phyloP scores from a whole-genome alignment of 2,113 vertebrate genomes.

The Tor tambroides region DNA sequence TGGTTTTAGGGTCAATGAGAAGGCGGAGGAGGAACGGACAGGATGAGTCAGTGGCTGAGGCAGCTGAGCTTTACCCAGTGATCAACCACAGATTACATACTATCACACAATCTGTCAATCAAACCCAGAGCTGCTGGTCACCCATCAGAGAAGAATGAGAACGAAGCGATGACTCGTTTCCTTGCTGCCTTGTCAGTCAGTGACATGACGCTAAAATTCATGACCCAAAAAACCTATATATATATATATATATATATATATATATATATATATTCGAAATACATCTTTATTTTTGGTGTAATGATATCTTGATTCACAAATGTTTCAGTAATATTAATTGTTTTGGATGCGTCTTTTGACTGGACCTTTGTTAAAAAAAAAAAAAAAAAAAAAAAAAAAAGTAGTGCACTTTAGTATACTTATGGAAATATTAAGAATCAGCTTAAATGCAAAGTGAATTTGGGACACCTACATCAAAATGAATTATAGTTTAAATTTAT shows the following conservation, averaged over 20 bases:
- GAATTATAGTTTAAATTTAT: no score
- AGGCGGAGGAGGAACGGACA: neutral
- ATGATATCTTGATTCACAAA: no score
- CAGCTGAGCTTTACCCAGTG: conserved; percentile 19
- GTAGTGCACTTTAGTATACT: no score
- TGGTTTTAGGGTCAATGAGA: conserved; percentile 7
- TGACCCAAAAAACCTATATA: neutral
- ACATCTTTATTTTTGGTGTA: neutral
- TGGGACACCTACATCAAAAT: no score
- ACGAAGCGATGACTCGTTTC: neutral
- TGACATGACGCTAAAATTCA: neutral
- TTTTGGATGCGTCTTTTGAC: no score
- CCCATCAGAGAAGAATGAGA: neutral
- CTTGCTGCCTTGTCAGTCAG: neutral
- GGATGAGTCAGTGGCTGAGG: neutral
- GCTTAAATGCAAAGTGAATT: no score
- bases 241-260: no score
- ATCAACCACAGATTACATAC: conserved; percentile 13
- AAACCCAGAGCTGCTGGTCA: neutral
- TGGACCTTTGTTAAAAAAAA: no score
- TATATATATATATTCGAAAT: neutral
- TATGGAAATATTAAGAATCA: no score
- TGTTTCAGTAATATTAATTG: no score
- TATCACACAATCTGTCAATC: neutral
- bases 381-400: no score